Evolutionary conservation across 2,888 invertebrate species (phyloP), one percentile per base, ranked within the genome.

Genomic region (Apotomis capreana): DNA sequence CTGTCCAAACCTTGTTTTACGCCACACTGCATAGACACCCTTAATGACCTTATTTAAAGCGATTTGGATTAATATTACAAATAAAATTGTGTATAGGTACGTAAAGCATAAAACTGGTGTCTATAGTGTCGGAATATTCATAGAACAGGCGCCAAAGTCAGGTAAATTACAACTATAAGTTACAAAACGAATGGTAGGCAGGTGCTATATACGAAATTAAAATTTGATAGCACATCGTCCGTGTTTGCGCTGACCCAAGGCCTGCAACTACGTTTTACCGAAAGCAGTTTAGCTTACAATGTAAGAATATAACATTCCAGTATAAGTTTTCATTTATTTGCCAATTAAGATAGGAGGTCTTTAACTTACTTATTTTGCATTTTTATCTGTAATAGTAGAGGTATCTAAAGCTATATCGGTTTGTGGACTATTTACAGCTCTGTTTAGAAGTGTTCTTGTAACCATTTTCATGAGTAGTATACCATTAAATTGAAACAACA

Each of bases 231-330:
- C 81, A 78, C 75, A 78, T 78, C 74, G 74, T 80, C 80, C 80
- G 78, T 83, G 82, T 86, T 86, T 83, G 88, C 81, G 79, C 81
- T 78, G 79, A 80, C 85, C 87, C 91, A 91, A 90, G 91, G 91
- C 81, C 87, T 88, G 84, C 87, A 84, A 89, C 89, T 87, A 87
- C 82, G 84, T 84, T 84, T 26, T 80, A 84, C 86, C 84, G 86
- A 89, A 90, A 89, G 91, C 86, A 80, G 88, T 87, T 86, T 84
- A 84, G 84, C 78, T 84, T 87, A 26, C 26, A 26, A 26, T 26
- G 26, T 26, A 26, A 89, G 87, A 88, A 84, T 86, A 89, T 89
- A 87, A 81, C 83, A 84, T 85, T 86, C 87, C 77, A 76, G 86
- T 86, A 82, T 72, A 81, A 81, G 82, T 83, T 82, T 80, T 80